Evolutionary conservation across 2,888 invertebrate species (phyloP).

Genomic region (Eupithecia centaureata): DNA sequence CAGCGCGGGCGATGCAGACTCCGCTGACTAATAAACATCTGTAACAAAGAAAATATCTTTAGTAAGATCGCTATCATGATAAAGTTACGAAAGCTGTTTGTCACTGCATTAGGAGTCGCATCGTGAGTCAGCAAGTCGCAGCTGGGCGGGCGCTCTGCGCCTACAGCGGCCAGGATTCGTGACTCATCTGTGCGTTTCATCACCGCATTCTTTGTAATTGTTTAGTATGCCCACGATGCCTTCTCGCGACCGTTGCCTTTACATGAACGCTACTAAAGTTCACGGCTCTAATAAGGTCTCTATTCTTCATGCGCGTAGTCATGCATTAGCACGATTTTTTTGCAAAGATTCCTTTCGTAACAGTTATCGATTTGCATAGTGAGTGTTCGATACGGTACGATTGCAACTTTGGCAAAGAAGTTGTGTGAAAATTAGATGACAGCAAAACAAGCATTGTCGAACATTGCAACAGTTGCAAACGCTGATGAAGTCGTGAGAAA

Average conservation of each 20-base stretch:
- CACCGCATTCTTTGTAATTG: slow-evolving; percentile 61
- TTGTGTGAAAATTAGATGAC: slow-evolving; percentile 66
- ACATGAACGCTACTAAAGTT: slow-evolving; percentile 52
- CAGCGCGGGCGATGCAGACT: slow-evolving; percentile 72
- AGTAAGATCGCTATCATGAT: slow-evolving; percentile 44
- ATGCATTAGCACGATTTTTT: slow-evolving; percentile 47
- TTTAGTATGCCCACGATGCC: slow-evolving; percentile 37
- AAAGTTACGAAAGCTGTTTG: slow-evolving; percentile 59
- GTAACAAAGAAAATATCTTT: slow-evolving; percentile 64
- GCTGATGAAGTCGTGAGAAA: slow-evolving; percentile 75
- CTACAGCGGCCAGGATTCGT: slow-evolving; percentile 59
- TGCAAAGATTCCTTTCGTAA: slow-evolving; percentile 50
- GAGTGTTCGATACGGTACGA: slow-evolving; percentile 54
- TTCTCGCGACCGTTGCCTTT: slow-evolving; percentile 38
- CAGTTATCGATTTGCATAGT: slow-evolving; percentile 63
- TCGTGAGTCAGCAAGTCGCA: slow-evolving; percentile 74
- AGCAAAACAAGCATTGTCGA: slow-evolving; percentile 64
- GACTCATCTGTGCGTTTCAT: slow-evolving; percentile 72
- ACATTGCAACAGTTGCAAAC: slow-evolving; percentile 55
- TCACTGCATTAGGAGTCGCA: slow-evolving; percentile 58
- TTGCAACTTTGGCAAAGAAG: slow-evolving; percentile 59
- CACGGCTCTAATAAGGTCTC: slow-evolving; percentile 46
- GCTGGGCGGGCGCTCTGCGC: slow-evolving; percentile 63
- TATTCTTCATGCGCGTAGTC: slow-evolving; percentile 48
- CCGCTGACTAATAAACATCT: slow-evolving; percentile 81